Evolutionary conservation across 2,888 invertebrate genomes (phyloP).

Genomic region (Athalia cordata): DNA sequence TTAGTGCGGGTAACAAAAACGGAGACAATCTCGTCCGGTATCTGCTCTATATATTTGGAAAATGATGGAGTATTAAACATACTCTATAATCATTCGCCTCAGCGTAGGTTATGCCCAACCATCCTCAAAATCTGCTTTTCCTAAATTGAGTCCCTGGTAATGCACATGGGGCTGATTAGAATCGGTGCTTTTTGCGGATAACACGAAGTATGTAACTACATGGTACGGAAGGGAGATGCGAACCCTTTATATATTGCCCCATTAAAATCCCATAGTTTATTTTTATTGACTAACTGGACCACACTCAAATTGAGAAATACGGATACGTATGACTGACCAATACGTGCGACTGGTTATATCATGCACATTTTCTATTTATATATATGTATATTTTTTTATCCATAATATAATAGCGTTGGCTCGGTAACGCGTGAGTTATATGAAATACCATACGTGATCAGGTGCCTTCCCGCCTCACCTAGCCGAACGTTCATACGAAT

Average conservation of each 20-base stretch:
- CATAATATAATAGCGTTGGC: not conserved
- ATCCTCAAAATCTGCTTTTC: not conserved
- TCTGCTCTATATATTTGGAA: conserved; percentile 22
- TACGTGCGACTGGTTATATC: no score
- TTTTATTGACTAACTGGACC: not conserved
- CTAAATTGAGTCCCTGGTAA: not conserved
- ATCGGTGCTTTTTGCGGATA: not conserved
- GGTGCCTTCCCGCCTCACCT: conserved; percentile 65
- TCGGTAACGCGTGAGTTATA: conserved; percentile 35
- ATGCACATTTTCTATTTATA: not conserved
- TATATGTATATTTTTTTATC: not conserved
- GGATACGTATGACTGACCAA: no score
- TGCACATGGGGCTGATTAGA: not conserved
- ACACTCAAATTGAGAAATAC: not conserved
- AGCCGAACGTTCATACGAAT: conserved; percentile 59
- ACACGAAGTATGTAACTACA: no score
- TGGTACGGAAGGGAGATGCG: not conserved
- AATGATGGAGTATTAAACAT: conserved; percentile 18
- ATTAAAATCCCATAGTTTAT: no score
- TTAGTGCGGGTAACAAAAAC: conserved; percentile 22
- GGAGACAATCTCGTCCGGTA: conserved; percentile 18
- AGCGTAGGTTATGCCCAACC: no score
- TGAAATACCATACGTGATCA: conserved; percentile 64
- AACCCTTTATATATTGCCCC: no score
- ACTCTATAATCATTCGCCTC: conserved; percentile 3